Evolutionary conservation across 2,888 invertebrate genomes (phyloP), one percentile per base, ranked within the genome.

Genomic region (Drosophila demipolita): DNA sequence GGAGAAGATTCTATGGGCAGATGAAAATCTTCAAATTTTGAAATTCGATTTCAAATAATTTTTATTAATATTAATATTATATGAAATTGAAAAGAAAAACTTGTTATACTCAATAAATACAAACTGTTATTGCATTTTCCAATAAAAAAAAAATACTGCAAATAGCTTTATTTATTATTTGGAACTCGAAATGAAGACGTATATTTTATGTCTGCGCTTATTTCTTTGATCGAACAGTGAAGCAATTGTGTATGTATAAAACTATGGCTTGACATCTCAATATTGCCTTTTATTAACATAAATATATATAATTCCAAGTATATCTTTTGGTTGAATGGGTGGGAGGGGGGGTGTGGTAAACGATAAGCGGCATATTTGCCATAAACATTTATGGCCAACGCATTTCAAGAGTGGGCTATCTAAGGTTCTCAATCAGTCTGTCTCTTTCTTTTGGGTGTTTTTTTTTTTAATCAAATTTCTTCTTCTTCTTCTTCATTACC

Each of bases 361-460:
- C 69, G 79, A 82, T 87, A 82, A 87, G 82, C 64, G 52, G 12
- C 60, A 52, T 55, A 66, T 78, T 71, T 84, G 78, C 42, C 75
- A 87, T 82, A 87, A 86, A 82, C 64, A 63, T 78, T 81, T 81
- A 79, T 70, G 70, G 59, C 35, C 35, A 33, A 52, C 42, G 49
- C 20, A 17, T 29, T 60, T 42, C 1, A 35, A 58, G 52, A 35
- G 54, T 49, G 61, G 36, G 55, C 2, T 11, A 29, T 40, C 52
- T 32, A 42, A 60, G 20, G 35, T 65, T 61, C 45, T 54, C 38
- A 3, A 20, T 23, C 20, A 15, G 7, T 23, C 20, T 8, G 45
- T 52, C 50, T 58, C 32, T n/a, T n/a, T 49, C 45, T 57, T n/a
- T 45, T 63, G n/a, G 45, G 9, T 40, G 42, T 36, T 54, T 52